Base-by-base conservation (phyloP, 2,888 invertebrate genomes). In the Choreutis nemorana region DNA sequence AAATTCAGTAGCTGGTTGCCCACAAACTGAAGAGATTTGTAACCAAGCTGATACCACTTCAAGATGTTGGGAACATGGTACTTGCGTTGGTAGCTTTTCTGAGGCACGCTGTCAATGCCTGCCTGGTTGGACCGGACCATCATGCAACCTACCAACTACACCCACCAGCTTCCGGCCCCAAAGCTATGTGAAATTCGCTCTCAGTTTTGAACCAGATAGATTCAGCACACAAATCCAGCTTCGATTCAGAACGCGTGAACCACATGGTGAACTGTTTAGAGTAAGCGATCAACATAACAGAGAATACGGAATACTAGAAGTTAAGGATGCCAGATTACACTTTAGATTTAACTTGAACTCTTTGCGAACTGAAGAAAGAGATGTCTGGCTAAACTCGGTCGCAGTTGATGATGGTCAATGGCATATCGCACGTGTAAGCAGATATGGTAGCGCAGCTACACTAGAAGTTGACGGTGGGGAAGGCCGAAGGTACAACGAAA, bases 341-440 rank as follows among this genome's bases (percentile, higher is more conserved):
- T 95, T 96, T 80, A 85, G 93, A 39, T 97, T 91, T 64, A 97
- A 97, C 66, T 79, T 97, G 29, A 97, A 97, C 63, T 94, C 92
- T 10, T 71, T 94, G 38, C 83, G 93, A 38, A 94, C 94, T 3
- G 94, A 95, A 61, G 94, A 95, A 60, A 87, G 87, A 37, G 91
- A 92, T 53, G 87, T 97, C 45, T 92, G 93, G 91, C 75, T 96
- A 28, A 90, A 91, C 44, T 89, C 92, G 3, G 89, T 96, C 14
- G 86, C 90, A 1, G 95, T 97, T 2, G 94, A 95, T 53, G 94
- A 97, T 59, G 97, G 97, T 1, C 94, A 95, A 51, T 97, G 97
- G 97, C 97, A 98, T 59, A 92, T 92, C 30, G 94, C 94, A 3
- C 85, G 90, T 41, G 91, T 97, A 0, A 90, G 91, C 45, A 85